Percentiles rank a stretch among this genome's conserved stretches.
phyloP scores from a whole-genome alignment of 2,797 vertebrate species.

The Anguilla obscura region DNA sequence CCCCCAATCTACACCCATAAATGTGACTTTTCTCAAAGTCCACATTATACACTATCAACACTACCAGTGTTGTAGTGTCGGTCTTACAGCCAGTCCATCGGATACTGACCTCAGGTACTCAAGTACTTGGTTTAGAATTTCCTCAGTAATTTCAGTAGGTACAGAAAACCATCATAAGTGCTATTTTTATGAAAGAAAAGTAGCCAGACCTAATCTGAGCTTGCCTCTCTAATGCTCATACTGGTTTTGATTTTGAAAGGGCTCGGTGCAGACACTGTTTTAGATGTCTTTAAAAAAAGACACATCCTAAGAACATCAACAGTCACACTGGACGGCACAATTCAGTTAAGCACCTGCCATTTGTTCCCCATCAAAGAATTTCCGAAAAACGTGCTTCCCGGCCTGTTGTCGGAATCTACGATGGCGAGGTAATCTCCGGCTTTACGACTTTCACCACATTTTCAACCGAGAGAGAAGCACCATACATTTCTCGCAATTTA shows the following conservation, averaged over 20 bases:
- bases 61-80: background rate
- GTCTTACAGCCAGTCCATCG: background rate
- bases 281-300: constrained; percentile 60
- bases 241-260: constrained; percentile 41
- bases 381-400: constrained; percentile 67
- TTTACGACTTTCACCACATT: constrained; percentile 66
- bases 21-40: background rate
- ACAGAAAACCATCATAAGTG: background rate
- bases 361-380: constrained; percentile 60
- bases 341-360: constrained; percentile 64
- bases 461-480: constrained; percentile 76
- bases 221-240: too few relatives aligned
- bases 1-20: background rate
- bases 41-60: background rate
- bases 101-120: background rate
- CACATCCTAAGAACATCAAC: constrained; percentile 65
- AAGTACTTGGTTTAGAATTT: background rate
- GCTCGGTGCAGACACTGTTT: constrained; percentile 29
- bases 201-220: background rate
- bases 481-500: constrained; percentile 81
- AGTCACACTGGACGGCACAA: constrained; percentile 62
- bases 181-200: background rate
- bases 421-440: constrained; percentile 68
- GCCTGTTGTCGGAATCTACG: constrained; percentile 67
- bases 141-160: background rate